Percentiles rank a stretch among this genome's conserved stretches.
These are phyloP conservation scores for Ptychochromis oligacanthus DNA, from an alignment of 2,113 vertebrate species.

Conservation along the genomic window DNA sequence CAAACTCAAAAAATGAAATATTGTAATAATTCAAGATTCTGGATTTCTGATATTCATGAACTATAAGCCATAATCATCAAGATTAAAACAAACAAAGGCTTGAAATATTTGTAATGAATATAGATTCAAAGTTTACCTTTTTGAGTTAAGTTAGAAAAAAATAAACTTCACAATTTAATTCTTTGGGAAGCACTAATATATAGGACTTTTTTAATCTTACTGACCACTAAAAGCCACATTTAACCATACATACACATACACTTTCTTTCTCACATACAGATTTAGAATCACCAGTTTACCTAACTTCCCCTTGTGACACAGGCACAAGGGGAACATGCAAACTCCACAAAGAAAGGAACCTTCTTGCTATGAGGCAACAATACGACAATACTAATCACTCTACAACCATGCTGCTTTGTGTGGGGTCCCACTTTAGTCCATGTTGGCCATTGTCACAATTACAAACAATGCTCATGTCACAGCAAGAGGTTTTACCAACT, in stretches of 20 bases:
- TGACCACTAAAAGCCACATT: background rate
- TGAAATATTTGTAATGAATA: background rate
- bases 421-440: background rate
- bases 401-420: background rate
- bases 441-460: background rate
- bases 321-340: too few species aligned
- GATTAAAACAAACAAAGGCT: background rate
- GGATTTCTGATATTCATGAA: background rate
- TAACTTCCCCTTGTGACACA: too few species aligned
- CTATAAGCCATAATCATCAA: background rate
- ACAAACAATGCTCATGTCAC: background rate
- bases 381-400: background rate
- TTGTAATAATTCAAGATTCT: background rate
- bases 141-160: background rate
- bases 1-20: background rate
- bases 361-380: background rate
- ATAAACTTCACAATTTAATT: background rate
- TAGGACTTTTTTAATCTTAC: background rate
- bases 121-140: background rate
- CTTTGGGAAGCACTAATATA: background rate
- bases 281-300: too few species aligned
- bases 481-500: background rate
- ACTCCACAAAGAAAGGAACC: background rate
- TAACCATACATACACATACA: background rate
- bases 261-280: too few species aligned